These are phyloP conservation scores for Zoanthus solanderi DNA, from an alignment of 92 coral and sea anemone species.

Conservation along the genomic window DNA sequence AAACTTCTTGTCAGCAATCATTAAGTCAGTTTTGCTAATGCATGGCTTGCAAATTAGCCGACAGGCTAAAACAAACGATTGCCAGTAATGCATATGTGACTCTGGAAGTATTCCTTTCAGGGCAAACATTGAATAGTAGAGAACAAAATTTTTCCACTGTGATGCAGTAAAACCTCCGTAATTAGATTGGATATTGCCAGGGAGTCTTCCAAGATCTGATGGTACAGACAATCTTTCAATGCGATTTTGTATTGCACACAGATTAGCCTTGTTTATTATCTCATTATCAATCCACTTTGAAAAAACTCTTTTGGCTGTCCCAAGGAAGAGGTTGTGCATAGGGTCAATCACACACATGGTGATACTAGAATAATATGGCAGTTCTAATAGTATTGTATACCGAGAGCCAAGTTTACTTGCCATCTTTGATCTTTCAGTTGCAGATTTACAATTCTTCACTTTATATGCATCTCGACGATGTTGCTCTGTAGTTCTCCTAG, in stretches of 20 bases:
- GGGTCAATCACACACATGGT: conserved; percentile 52
- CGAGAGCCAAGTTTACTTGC: conserved; percentile 54
- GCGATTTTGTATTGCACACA: conserved; percentile 41
- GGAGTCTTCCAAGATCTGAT: conserved; percentile 63
- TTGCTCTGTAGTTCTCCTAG: conserved; percentile 45
- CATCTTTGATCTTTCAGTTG: conserved; percentile 27
- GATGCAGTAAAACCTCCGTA: conserved; percentile 70
- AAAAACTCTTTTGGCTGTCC: conserved; percentile 31
- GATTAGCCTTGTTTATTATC: not conserved
- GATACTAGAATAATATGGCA: conserved; percentile 52
- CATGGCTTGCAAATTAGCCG: conserved; percentile 51
- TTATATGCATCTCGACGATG: conserved; percentile 53
- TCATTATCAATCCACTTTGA: conserved; percentile 24
- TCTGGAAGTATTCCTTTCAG: conserved; percentile 37
- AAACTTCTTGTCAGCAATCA: conserved; percentile 37
- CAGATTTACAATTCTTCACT: conserved; percentile 55
- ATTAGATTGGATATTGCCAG: conserved; percentile 57
- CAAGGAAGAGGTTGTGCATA: conserved; percentile 47
- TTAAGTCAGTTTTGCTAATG: conserved; percentile 36
- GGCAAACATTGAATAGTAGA: conserved; percentile 45
- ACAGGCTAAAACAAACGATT: conserved; percentile 53
- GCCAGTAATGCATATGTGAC: conserved; percentile 51
- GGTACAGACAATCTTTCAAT: conserved; percentile 51
- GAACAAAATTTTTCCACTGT: conserved; percentile 63
- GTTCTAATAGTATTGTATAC: conserved; percentile 39